A percentile compares a stretch with the other conserved stretches of the same genome.
Conservation (phyloP, 2,113 vertebrate genomes). For the Lathamus discolor region DNA sequence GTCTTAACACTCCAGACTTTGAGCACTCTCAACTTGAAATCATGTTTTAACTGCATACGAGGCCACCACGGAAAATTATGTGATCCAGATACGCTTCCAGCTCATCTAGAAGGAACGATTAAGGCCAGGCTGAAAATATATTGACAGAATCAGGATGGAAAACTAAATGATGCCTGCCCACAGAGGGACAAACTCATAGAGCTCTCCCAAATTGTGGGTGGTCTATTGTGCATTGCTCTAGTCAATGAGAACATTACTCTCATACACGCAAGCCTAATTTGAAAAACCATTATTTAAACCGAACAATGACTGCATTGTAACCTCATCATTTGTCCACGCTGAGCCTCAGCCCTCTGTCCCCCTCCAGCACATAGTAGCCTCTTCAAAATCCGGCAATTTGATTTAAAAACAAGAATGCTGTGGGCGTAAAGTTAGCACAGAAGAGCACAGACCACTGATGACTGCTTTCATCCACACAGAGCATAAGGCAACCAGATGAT, state of each 20-base stretch:
- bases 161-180: neutral
- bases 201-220: slow-evolving; percentile 13
- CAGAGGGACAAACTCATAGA: neutral
- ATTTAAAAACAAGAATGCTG: neutral
- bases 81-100: neutral
- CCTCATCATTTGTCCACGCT: neutral
- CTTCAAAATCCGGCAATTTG: neutral
- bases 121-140: neutral
- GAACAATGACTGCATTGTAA: slow-evolving; percentile 46
- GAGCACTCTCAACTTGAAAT: neutral
- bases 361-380: neutral
- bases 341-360: neutral
- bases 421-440: slow-evolving; percentile 20
- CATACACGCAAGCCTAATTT: slow-evolving; percentile 21
- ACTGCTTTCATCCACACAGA: slow-evolving; percentile 20
- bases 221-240: neutral
- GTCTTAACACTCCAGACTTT: neutral
- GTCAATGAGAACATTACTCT: slow-evolving; percentile 27
- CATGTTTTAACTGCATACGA: neutral
- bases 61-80: neutral
- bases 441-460: slow-evolving; percentile 20
- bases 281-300: slow-evolving; percentile 11
- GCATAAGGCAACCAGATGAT: slow-evolving; percentile 48
- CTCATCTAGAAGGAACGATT: neutral
- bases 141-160: neutral